Conservation (phyloP, 2,797 vertebrate genomes). For the Taenioides sp. region DNA sequence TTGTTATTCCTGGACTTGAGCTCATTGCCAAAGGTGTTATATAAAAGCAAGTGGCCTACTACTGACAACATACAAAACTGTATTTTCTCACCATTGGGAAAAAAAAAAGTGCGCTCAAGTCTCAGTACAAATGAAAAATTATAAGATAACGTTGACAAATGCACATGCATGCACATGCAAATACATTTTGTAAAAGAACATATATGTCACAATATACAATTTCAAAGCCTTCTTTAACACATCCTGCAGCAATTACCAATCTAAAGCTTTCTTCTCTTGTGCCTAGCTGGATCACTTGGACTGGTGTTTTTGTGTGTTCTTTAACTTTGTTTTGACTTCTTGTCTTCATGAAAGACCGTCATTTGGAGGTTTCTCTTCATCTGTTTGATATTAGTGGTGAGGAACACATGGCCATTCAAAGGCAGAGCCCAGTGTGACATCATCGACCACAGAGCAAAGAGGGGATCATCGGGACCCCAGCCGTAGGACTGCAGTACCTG, state of each 20-base stretch:
- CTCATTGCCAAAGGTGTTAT: constrained; percentile 47
- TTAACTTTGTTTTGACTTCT: constrained; percentile 84
- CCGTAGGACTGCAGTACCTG: constrained; percentile 69
- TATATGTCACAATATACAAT: constrained; percentile 32
- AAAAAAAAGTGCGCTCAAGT: constrained; percentile 8
- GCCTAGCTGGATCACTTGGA: constrained; percentile 61
- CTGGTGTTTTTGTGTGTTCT: constrained; percentile 77
- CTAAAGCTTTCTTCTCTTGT: constrained; percentile 49
- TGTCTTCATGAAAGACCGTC: constrained; percentile 82
- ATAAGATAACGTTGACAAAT: constrained; percentile 1
- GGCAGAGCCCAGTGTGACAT: constrained; percentile 80
- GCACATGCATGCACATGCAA: background rate
- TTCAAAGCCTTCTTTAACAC: constrained; percentile 40
- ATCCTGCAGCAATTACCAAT: constrained; percentile 68
- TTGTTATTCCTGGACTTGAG: constrained; percentile 64
- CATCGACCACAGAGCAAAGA: constrained; percentile 78
- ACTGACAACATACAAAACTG: constrained; percentile 14
- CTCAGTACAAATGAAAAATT: background rate
- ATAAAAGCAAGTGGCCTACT: constrained; percentile 29
- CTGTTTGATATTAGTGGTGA: constrained; percentile 87
- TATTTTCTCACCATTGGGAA: background rate
- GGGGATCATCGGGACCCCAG: constrained; percentile 70
- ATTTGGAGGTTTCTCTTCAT: constrained; percentile 82
- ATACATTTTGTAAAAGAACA: constrained; percentile 10
- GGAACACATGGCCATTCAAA: constrained; percentile 83